phyloP scores from a whole-genome alignment of 2,113 vertebrate genomes.

The Istiophorus platypterus region DNA sequence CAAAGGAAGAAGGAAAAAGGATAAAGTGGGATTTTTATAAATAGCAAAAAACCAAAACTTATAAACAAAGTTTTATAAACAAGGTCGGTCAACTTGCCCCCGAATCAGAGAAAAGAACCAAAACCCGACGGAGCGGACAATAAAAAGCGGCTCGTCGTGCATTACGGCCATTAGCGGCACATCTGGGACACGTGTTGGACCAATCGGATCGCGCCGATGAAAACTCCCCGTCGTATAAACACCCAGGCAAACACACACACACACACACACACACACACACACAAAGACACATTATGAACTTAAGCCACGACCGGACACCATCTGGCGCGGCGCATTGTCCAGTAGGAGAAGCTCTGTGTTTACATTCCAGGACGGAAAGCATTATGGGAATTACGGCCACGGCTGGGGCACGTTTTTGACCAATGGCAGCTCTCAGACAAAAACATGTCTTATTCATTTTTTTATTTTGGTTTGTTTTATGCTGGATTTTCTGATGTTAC shows the following conservation, averaged over 20 bases:
- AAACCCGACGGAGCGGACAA: slow-evolving; percentile 18
- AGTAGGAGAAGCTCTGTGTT: slow-evolving; percentile 1
- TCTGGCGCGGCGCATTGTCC: slow-evolving; percentile 35
- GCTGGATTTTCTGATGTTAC: too few relatives aligned
- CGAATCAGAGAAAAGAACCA: too few relatives aligned
- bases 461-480: slow-evolving; percentile 1
- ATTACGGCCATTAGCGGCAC: slow-evolving; percentile 32
- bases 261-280: slow-evolving; percentile 8
- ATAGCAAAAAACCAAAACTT: too few relatives aligned
- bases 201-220: slow-evolving; percentile 24
- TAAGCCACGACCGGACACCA: slow-evolving; percentile 49
- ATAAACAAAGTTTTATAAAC: not conserved
- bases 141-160: slow-evolving; percentile 11
- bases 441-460: not conserved
- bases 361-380: slow-evolving; percentile 37
- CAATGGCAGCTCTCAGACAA: not conserved
- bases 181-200: slow-evolving; percentile 28
- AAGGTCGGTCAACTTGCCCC: not conserved
- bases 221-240: not conserved
- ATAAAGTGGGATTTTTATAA: not conserved
- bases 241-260: slow-evolving; percentile 1
- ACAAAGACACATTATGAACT: not conserved
- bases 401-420: slow-evolving; percentile 3
- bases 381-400: not conserved
- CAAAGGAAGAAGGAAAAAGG: not conserved